These are phyloP conservation scores for Ochropleura plecta DNA, from an alignment of 2,888 invertebrate genomes.

Conservation along the genomic window DNA sequence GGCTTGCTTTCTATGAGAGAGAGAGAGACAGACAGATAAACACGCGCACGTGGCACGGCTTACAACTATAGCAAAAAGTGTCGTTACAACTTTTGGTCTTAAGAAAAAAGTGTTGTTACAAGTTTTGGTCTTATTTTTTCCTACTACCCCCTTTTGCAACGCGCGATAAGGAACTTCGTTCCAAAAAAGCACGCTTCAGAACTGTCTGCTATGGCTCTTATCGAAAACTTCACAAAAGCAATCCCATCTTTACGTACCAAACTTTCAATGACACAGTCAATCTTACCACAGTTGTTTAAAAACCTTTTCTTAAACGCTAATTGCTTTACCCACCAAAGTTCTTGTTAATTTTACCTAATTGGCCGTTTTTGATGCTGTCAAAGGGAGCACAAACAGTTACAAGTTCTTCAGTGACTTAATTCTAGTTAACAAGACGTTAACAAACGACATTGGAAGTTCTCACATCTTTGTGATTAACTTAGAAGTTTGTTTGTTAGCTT, in stretches of 20 bases:
- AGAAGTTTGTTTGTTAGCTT: slow-evolving; percentile 59
- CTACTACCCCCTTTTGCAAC: no score
- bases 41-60: no score
- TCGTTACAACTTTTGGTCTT: no score
- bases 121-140: no score
- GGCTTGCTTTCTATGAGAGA: no score
- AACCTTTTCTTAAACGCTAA: slow-evolving; percentile 42
- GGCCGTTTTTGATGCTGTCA: slow-evolving; percentile 40
- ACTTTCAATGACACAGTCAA: slow-evolving; percentile 4
- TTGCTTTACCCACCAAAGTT: slow-evolving; percentile 40
- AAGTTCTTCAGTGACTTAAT: slow-evolving; percentile 54
- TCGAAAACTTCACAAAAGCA: background rate
- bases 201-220: background rate
- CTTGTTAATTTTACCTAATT: slow-evolving; percentile 52
- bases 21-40: no score
- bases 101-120: no score
- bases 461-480: slow-evolving; percentile 55
- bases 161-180: no score
- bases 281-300: slow-evolving; percentile 32
- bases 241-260: slow-evolving; percentile 8
- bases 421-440: slow-evolving; percentile 63
- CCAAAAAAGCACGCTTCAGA: no score
- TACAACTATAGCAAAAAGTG: no score
- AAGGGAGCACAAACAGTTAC: slow-evolving; percentile 43
- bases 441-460: slow-evolving; percentile 59